A percentile compares a stretch with the other conserved stretches of the same genome.
phyloP scores from a whole-genome alignment of 2,113 vertebrate species.

The Erythrocercus mccallii region DNA sequence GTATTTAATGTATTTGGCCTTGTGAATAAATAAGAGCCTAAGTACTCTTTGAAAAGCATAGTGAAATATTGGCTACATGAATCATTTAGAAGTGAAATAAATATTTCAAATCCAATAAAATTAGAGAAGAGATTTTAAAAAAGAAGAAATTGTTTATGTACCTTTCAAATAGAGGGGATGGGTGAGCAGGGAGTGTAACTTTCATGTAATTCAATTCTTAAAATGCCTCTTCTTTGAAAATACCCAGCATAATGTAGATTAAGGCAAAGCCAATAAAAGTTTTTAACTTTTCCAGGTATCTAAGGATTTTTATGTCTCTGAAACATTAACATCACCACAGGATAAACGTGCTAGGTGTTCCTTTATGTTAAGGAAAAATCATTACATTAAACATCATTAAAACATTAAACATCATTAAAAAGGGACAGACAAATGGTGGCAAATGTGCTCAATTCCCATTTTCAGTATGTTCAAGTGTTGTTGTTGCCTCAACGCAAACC shows the following conservation, averaged over 20 bases:
- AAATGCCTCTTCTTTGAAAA: not conserved
- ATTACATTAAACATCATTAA: not conserved
- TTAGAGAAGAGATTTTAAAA: not conserved
- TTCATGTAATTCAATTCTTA: not conserved
- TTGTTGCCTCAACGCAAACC: not conserved
- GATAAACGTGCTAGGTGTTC: not conserved
- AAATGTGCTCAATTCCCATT: not conserved
- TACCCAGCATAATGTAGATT: not conserved
- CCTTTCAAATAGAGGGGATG: not conserved
- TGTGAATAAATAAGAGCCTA: not conserved
- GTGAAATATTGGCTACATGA: not conserved
- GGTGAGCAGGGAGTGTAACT: not conserved
- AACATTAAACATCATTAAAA: not conserved
- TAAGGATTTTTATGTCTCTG: not conserved
- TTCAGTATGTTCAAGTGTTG: not conserved
- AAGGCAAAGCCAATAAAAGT: not conserved
- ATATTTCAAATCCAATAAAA: not conserved
- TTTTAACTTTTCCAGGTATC: not conserved
- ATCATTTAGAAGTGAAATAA: not conserved
- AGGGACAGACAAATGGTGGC: not conserved
- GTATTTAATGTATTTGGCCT: not conserved
- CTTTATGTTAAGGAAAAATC: not conserved
- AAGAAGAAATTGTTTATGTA: not conserved
- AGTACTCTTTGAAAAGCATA: not conserved
- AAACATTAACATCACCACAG: not conserved